Evolutionary conservation across 2,113 vertebrate genomes (phyloP).

Genomic region (Progne subis): DNA sequence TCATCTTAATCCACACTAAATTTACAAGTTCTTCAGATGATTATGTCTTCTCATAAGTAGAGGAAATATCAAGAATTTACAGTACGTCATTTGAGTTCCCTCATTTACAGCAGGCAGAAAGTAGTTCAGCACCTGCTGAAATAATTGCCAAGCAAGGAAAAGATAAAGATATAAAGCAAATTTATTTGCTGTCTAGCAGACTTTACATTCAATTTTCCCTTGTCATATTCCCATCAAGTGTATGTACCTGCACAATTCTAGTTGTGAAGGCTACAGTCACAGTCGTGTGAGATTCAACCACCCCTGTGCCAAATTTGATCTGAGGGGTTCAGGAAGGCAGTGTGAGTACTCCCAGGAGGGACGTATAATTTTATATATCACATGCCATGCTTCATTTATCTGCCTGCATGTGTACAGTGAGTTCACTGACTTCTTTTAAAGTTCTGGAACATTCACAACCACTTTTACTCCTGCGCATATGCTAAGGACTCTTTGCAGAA

Average conservation of each 20-base stretch:
- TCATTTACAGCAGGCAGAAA: neutral
- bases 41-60: neutral
- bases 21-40: neutral
- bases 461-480: neutral
- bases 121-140: slow-evolving; percentile 31
- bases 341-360: neutral
- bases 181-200: slow-evolving; percentile 32
- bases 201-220: slow-evolving; percentile 51
- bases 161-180: slow-evolving; percentile 52
- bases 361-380: neutral
- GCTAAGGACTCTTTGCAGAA: neutral
- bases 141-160: slow-evolving; percentile 37
- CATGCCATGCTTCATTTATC: neutral
- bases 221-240: neutral
- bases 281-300: neutral
- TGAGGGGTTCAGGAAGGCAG: neutral
- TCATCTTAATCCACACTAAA: neutral
- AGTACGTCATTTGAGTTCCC: neutral
- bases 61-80: slow-evolving; percentile 49
- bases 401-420: neutral
- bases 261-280: neutral
- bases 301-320: neutral
- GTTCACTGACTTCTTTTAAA: neutral
- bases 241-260: neutral
- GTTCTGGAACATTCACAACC: neutral